Evolutionary conservation across 2,797 vertebrate species (phyloP).

Genomic region (Sebastes steindachneri): DNA sequence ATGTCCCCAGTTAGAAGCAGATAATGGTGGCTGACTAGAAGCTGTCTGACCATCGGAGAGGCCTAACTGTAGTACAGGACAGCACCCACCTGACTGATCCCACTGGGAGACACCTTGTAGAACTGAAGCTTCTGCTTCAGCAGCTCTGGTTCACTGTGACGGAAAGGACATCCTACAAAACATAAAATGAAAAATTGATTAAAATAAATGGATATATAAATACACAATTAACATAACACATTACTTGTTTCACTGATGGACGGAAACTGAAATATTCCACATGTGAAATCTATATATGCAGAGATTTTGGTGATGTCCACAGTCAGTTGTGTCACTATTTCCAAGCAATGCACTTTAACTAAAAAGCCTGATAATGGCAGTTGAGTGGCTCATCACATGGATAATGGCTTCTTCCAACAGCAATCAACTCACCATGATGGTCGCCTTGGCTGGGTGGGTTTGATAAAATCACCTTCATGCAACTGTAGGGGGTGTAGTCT

Average conservation of each 20-base stretch:
- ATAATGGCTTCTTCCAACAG: constrained; percentile 51
- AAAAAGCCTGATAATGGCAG: neutral
- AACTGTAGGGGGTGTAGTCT: constrained; percentile 98
- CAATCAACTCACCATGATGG: constrained; percentile 91
- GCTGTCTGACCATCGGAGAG: neutral
- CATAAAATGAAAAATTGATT: neutral
- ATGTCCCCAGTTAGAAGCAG: neutral
- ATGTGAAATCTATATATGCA: neutral
- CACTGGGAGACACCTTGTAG: constrained; percentile 88
- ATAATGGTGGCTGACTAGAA: neutral
- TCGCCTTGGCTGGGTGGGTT: constrained; percentile 96
- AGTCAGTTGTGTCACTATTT: neutral
- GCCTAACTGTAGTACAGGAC: neutral
- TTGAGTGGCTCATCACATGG: constrained; percentile 6
- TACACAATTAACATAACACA: neutral
- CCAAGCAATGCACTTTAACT: neutral
- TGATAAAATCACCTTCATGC: constrained; percentile 98
- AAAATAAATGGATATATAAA: neutral
- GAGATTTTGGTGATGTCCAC: neutral
- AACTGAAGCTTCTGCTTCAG: constrained; percentile 95
- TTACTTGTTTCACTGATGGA: neutral
- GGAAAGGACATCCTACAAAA: constrained; percentile 94
- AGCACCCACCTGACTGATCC: constrained; percentile 86
- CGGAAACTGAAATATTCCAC: constrained; percentile 54
- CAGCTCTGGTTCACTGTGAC: constrained; percentile 93